Evolutionary conservation across 2,113 vertebrate species (phyloP).

Genomic region (Cyphomyrus discorhynchus): DNA sequence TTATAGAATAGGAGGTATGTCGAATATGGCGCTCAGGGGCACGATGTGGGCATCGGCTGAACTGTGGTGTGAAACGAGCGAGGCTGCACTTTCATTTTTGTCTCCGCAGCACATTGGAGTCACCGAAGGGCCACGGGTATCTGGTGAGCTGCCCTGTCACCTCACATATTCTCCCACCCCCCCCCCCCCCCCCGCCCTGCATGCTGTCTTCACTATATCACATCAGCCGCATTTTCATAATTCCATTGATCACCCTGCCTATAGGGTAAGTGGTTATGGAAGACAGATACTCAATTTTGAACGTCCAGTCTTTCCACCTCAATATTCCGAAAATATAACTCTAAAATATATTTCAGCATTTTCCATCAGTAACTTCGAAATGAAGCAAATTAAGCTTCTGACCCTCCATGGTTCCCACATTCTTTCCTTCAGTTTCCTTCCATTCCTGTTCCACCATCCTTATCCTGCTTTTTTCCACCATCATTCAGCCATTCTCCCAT

Average conservation of each 20-base stretch:
- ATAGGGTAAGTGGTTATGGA: not conserved
- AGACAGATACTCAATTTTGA: not conserved
- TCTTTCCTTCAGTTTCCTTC: not conserved
- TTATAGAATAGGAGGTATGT: not conserved
- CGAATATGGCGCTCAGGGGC: not conserved
- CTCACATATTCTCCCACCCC: constrained; percentile 25
- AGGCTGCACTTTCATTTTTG: constrained; percentile 32
- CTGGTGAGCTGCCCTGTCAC: constrained; percentile 55
- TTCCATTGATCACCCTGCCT: not conserved
- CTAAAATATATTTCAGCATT: not conserved
- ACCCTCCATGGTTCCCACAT: not conserved
- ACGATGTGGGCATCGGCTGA: not conserved
- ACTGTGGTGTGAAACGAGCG: constrained; percentile 9
- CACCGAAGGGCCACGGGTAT: constrained; percentile 53
- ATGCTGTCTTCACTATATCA: not conserved
- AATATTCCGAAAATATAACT: not conserved
- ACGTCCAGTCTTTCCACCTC: not conserved
- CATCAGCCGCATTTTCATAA: not conserved
- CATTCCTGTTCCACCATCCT: not conserved
- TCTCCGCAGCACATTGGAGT: constrained; percentile 49
- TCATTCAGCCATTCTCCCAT: not conserved
- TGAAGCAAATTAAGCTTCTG: not conserved
- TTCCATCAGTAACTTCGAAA: not conserved
- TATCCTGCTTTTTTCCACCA: not conserved
- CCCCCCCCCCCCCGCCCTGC: constrained; percentile 31